A percentile compares a stretch with the other conserved stretches of the same genome.
Conservation (phyloP, 2,797 vertebrate species). For the Petrocephalus schoutedeni region DNA sequence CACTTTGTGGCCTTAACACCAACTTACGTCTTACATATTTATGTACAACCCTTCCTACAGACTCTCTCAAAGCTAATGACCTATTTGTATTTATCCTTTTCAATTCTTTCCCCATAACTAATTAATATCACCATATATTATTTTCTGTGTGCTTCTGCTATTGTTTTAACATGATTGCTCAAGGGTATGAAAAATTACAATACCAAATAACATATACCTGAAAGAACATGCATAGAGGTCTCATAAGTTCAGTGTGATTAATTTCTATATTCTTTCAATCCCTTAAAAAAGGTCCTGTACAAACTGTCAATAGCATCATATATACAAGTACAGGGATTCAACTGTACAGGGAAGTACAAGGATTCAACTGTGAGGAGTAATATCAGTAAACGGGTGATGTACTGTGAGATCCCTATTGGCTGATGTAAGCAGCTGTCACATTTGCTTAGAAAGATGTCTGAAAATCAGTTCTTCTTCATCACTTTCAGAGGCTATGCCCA, state of each 20-base stretch:
- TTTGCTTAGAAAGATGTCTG: conserved; percentile 58
- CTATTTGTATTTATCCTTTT: not conserved
- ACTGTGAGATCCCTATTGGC: conserved; percentile 39
- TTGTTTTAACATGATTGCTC: not conserved
- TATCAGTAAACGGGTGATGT: conserved; percentile 35
- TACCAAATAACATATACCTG: not conserved
- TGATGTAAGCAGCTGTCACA: conserved; percentile 42
- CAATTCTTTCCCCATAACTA: not conserved
- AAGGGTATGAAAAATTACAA: not conserved
- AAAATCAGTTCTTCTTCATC: conserved; percentile 68
- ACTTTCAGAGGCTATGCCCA: conserved; percentile 69
- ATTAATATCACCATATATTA: not conserved
- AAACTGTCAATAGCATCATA: not conserved
- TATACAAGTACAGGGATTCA: not conserved
- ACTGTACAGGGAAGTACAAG: not conserved
- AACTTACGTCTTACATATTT: not conserved
- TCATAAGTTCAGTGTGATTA: not conserved
- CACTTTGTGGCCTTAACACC: not conserved
- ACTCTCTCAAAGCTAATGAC: not conserved
- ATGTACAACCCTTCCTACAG: not conserved
- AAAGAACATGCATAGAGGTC: not conserved
- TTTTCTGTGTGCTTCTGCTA: not conserved
- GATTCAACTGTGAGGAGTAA: conserved; percentile 23
- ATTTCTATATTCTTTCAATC: not conserved
- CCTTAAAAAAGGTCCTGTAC: not conserved